Evolutionary conservation across 2,113 vertebrate genomes (phyloP), one percentile per base, ranked within the genome.

Genomic region (Hippocampus barbouri): DNA sequence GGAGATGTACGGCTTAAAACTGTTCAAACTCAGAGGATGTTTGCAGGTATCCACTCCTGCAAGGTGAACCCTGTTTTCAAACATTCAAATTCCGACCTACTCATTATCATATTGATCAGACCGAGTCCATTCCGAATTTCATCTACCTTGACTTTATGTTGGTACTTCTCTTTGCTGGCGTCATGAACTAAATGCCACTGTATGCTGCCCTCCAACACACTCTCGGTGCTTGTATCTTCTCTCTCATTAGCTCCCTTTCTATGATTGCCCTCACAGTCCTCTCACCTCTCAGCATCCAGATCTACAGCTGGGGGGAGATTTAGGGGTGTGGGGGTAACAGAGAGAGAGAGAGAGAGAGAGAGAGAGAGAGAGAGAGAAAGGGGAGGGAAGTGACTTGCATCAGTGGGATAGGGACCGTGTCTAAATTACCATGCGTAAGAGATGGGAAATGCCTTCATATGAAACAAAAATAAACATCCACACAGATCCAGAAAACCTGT

Each of bases 371-470:
- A 78, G 73, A 79, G 73, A 64, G 71, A 75, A 74, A 72, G 67
- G 81, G 77, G 74, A 81, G 83, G 81, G 79, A 78, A 86, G 86
- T 84, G 87, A 90, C 81, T 90, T 85, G 85, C 87, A 88, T 85
- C 86, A 86, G 74, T 73, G 72, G 51, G 21, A 68, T 79, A 92
- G 91, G 91, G 91, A 90, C 79, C 80, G 87, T 91, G 82, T 89
- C 66, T 89, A 91, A 92, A 56, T 56, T 56, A 10, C 53, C 53
- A 56, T 56, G 21, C 8, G 3, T 10, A n/a, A 54, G n/a, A n/a
- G 21, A 54, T n/a, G 53, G 9, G 21, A 56, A 56, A 56, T 56
- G 53, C 21, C 8, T 56, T 21, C 21, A 56, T 2, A 23, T 10
- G 21, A 56, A 54, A 54, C 53, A n/a, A 54, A 54, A n/a, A 54